These are phyloP conservation scores for Carcina quercana DNA, from an alignment of 2,888 invertebrate species.

Conservation along the genomic window DNA sequence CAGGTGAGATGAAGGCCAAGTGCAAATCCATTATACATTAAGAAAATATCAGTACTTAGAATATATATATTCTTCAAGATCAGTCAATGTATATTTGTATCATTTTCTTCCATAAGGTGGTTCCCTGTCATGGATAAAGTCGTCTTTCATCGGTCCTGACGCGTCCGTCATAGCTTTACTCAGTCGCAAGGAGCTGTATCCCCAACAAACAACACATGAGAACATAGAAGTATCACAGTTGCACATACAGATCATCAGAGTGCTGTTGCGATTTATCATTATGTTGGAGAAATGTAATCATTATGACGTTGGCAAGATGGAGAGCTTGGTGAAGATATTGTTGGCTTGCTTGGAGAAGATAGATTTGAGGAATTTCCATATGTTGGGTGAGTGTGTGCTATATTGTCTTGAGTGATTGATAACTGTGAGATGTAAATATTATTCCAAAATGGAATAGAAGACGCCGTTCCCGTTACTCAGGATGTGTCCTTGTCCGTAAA, in stretches of 20 bases:
- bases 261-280: constrained; percentile 42
- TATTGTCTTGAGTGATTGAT: too few species aligned
- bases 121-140: constrained; percentile 47
- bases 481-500: too few species aligned
- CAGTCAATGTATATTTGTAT: too few species aligned
- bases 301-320: constrained; percentile 38
- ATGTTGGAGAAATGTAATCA: constrained; percentile 34
- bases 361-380: constrained; percentile 63
- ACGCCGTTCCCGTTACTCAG: too few species aligned
- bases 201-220: constrained; percentile 50
- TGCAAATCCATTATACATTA: too few species aligned
- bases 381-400: constrained; percentile 52
- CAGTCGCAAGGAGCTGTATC: constrained; percentile 45
- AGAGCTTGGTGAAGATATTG: constrained; percentile 56
- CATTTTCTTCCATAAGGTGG: constrained; percentile 27
- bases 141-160: constrained; percentile 48
- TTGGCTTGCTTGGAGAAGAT: constrained; percentile 51
- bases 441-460: too few species aligned
- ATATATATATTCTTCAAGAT: too few species aligned
- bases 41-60: background rate
- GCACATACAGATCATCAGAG: constrained; percentile 53
- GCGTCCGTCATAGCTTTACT: constrained; percentile 45
- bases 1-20: too few species aligned
- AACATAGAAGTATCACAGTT: constrained; percentile 53
- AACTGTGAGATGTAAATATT: too few species aligned